Conservation (phyloP, 1,140 invertebrate species). For the Lethrus apterus region DNA sequence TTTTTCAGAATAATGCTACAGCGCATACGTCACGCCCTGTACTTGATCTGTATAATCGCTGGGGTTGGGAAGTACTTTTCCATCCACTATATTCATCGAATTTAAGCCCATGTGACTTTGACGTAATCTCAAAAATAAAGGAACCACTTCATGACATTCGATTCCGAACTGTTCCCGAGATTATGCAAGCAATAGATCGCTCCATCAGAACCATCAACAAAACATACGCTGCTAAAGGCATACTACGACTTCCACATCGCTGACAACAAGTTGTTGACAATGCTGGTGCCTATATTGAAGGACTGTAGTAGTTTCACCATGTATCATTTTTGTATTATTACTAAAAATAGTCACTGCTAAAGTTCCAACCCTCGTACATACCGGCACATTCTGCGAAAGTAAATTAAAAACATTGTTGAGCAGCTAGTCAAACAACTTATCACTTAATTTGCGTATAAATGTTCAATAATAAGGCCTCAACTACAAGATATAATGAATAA, state of each 20-base stretch:
- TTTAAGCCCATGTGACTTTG: background rate
- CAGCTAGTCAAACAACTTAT: too few species aligned
- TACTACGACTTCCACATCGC: constrained; percentile 9
- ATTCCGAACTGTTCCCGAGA: background rate
- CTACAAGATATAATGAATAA: too few species aligned
- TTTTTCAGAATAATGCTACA: constrained; percentile 1
- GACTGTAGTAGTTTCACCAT: too few species aligned
- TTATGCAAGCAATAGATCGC: constrained; percentile 1
- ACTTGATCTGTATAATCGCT: background rate
- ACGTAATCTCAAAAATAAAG: constrained; percentile 2
- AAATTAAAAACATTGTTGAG: too few species aligned
- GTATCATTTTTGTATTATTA: too few species aligned
- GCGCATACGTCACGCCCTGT: background rate
- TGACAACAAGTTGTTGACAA: background rate
- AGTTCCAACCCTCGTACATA: too few species aligned
- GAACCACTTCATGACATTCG: background rate
- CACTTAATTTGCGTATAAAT: too few species aligned
- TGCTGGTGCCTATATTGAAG: too few species aligned
- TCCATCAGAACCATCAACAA: constrained; percentile 4
- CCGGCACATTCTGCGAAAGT: too few species aligned
- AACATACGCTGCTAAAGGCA: constrained; percentile 5
- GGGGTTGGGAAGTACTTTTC: too few species aligned
- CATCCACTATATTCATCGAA: background rate
- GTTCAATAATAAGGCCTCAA: too few species aligned
- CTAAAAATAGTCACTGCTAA: too few species aligned